A percentile compares a stretch with the other conserved stretches of the same genome.
Conservation (phyloP, 2,888 invertebrate genomes). For the Caenorhabditis sp. region DNA sequence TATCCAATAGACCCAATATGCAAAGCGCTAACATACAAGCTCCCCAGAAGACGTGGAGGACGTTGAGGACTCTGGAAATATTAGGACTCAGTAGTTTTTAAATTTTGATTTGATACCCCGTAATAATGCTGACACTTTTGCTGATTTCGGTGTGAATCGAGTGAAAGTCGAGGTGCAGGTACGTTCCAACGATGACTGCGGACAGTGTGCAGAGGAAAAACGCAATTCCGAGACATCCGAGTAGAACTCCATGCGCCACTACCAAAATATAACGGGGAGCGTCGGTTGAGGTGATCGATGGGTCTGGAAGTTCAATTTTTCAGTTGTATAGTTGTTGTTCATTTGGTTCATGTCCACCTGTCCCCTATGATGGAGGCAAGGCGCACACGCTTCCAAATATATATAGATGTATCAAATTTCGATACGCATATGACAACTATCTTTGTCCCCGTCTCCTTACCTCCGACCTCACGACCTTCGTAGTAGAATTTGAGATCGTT, state of each 20-base stretch:
- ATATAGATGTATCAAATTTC: slow-evolving; percentile 41
- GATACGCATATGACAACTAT: slow-evolving; percentile 15
- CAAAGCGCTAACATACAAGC: slow-evolving; percentile 76
- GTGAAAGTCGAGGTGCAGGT: slow-evolving; percentile 72
- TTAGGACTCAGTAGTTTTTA: not conserved
- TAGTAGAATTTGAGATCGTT: slow-evolving; percentile 79
- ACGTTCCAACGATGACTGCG: slow-evolving; percentile 75
- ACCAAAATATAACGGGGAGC: slow-evolving; percentile 79
- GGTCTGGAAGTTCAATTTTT: slow-evolving; percentile 31
- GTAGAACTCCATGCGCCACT: slow-evolving; percentile 79
- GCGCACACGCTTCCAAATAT: not conserved
- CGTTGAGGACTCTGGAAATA: slow-evolving; percentile 48
- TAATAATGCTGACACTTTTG: slow-evolving; percentile 67
- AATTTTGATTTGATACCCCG: slow-evolving; percentile 52
- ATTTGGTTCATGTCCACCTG: not conserved
- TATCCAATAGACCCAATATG: slow-evolving; percentile 77
- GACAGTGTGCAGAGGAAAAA: slow-evolving; percentile 77
- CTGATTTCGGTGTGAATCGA: slow-evolving; percentile 69
- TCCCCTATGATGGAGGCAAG: too few relatives aligned
- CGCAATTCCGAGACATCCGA: slow-evolving; percentile 76
- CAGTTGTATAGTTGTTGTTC: slow-evolving; percentile 3
- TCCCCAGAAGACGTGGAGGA: slow-evolving; percentile 80
- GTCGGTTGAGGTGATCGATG: slow-evolving; percentile 66
- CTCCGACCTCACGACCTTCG: slow-evolving; percentile 65
- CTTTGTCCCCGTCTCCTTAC: slow-evolving; percentile 29